A percentile compares a stretch with the other conserved stretches of the same genome.
These are phyloP conservation scores for Ageneiosus marmoratus DNA, from an alignment of 2,113 vertebrate species.

Conservation along the genomic window DNA sequence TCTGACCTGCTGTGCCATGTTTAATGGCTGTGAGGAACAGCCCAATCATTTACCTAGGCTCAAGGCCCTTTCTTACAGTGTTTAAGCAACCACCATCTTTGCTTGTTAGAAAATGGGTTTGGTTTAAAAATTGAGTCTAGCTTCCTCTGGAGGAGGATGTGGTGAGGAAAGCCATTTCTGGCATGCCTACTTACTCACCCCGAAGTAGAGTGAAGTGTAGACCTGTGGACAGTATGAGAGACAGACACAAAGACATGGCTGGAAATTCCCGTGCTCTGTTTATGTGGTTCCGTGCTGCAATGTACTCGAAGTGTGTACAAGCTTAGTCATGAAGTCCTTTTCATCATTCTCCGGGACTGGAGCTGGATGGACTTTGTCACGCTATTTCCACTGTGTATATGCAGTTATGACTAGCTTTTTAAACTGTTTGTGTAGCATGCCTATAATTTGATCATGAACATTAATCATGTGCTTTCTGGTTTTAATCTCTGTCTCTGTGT, in stretches of 20 bases:
- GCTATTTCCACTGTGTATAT: slow-evolving; percentile 29
- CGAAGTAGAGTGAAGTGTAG: slow-evolving; percentile 39
- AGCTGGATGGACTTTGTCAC: slow-evolving; percentile 13
- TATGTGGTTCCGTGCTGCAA: slow-evolving; percentile 52
- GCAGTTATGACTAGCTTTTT: slow-evolving; percentile 18
- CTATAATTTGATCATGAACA: slow-evolving; percentile 17
- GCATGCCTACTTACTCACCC: slow-evolving; percentile 25
- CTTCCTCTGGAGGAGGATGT: slow-evolving; percentile 33
- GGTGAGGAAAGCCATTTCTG: slow-evolving; percentile 20
- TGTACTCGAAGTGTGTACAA: slow-evolving; percentile 53
- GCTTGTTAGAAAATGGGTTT: slow-evolving; percentile 28
- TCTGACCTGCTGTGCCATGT: slow-evolving; percentile 40
- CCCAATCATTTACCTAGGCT: slow-evolving; percentile 38
- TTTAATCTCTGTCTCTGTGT: slow-evolving; percentile 8
- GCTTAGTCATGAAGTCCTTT: slow-evolving; percentile 35
- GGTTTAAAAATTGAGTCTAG: slow-evolving; percentile 36
- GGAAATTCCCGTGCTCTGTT: slow-evolving; percentile 59
- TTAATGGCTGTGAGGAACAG: slow-evolving; percentile 44
- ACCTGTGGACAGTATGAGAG: slow-evolving; percentile 22
- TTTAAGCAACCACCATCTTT: slow-evolving; percentile 11
- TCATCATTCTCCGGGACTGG: slow-evolving; percentile 19
- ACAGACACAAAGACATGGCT: slow-evolving; percentile 30
- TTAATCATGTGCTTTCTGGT: slow-evolving; percentile 10
- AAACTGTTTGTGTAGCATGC: slow-evolving; percentile 25
- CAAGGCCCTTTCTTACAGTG: slow-evolving; percentile 2